phyloP scores from a whole-genome alignment of 92 coral and sea anemone species.

The Palythoa grandiflora region DNA sequence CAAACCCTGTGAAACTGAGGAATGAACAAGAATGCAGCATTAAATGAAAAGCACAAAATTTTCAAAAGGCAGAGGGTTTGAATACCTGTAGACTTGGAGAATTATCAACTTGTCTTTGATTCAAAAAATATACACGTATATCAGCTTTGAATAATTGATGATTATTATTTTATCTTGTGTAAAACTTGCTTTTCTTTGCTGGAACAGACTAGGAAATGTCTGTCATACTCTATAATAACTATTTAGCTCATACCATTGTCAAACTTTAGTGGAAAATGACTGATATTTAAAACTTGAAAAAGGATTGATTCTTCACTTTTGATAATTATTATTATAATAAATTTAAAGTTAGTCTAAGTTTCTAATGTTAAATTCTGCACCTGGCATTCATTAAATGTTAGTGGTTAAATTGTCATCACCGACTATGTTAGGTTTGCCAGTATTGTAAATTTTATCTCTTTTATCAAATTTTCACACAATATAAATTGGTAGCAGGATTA shows the following conservation, averaged over 20 bases:
- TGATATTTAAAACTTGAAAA: not conserved
- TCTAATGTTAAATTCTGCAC: not conserved
- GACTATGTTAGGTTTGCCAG: not conserved
- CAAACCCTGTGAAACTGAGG: slow-evolving; percentile 11
- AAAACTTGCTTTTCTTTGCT: not conserved
- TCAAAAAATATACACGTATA: slow-evolving; percentile 24
- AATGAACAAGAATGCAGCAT: not conserved
- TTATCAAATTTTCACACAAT: not conserved
- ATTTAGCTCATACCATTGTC: slow-evolving; percentile 1
- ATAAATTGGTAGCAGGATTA: not conserved
- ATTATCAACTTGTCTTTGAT: not conserved
- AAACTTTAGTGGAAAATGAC: not conserved
- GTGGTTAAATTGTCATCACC: not conserved
- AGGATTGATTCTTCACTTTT: not conserved
- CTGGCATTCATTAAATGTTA: not conserved
- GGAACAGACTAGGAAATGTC: not conserved
- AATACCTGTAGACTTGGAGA: slow-evolving; percentile 22
- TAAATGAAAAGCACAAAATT: not conserved
- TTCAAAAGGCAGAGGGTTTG: not conserved
- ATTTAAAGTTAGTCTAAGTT: not conserved
- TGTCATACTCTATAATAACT: not conserved
- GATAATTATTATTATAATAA: not conserved
- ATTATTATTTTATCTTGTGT: slow-evolving; percentile 5
- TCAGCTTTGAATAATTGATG: not conserved
- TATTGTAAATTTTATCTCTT: not conserved